Evolutionary conservation across 1,140 invertebrate species (phyloP).

Genomic region (Musca vetustissima): DNA sequence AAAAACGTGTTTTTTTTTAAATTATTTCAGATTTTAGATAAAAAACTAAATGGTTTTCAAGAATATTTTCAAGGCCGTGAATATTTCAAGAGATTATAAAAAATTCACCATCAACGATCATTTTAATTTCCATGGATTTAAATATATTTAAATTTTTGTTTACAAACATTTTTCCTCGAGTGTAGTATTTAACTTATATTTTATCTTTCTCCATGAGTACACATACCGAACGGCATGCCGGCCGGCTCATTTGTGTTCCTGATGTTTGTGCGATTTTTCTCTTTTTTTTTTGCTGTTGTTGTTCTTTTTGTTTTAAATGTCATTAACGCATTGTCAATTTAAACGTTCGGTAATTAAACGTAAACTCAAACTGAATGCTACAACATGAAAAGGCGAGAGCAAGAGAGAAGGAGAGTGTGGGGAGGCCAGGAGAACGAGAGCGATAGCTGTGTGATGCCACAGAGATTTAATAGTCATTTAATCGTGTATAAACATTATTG

Average conservation of each 20-base stretch:
- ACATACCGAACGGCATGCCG: neutral
- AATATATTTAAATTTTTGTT: no score
- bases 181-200: neutral
- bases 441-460: no score
- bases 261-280: neutral
- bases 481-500: constrained; percentile 24
- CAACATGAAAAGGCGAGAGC: no score
- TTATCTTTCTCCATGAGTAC: neutral
- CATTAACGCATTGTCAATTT: constrained; percentile 20
- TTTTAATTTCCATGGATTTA: no score
- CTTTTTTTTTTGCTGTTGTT: neutral
- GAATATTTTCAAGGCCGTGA: no score
- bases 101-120: no score
- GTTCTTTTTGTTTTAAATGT: constrained; percentile 7
- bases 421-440: neutral
- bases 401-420: no score
- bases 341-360: constrained; percentile 20
- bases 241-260: neutral
- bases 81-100: no score
- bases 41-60: no score
- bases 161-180: neutral
- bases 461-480: constrained; percentile 15
- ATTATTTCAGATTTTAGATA: no score
- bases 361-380: constrained; percentile 14
- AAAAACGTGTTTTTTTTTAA: no score